Conservation (phyloP, 2,113 vertebrate species). For the Hyperopisus bebe region DNA sequence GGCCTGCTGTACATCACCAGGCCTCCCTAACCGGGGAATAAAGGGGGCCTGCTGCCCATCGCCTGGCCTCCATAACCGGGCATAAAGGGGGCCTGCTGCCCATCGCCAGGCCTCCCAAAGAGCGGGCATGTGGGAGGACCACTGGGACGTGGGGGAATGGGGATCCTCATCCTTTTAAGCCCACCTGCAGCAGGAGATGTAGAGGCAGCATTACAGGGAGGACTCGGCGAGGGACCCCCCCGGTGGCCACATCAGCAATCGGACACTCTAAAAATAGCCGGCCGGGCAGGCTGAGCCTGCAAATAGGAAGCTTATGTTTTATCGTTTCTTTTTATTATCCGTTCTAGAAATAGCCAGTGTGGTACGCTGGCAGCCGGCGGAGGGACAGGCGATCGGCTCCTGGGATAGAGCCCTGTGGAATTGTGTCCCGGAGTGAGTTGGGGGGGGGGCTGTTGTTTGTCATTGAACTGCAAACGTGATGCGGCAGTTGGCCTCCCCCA, state of each 20-base stretch:
- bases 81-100: too few relatives aligned
- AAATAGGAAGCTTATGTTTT: neutral
- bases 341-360: neutral
- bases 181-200: neutral
- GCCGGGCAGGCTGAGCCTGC: neutral
- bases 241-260: neutral
- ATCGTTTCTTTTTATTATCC: neutral
- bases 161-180: neutral
- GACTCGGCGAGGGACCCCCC: neutral
- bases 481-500: slow-evolving; percentile 32
- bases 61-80: too few relatives aligned
- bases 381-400: neutral
- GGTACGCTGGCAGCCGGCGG: neutral
- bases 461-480: slow-evolving; percentile 18
- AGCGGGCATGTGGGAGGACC: too few relatives aligned
- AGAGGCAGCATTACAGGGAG: neutral
- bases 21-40: too few relatives aligned
- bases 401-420: neutral
- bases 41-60: too few relatives aligned
- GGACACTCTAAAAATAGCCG: neutral
- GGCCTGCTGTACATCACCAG: too few relatives aligned
- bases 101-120: neutral
- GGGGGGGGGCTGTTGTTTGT: neutral
- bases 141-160: too few relatives aligned
- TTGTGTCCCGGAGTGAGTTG: neutral